A percentile compares a stretch with the other conserved stretches of the same genome.
phyloP scores from a whole-genome alignment of 2,888 invertebrate genomes.

The Slavum lentiscoides region DNA sequence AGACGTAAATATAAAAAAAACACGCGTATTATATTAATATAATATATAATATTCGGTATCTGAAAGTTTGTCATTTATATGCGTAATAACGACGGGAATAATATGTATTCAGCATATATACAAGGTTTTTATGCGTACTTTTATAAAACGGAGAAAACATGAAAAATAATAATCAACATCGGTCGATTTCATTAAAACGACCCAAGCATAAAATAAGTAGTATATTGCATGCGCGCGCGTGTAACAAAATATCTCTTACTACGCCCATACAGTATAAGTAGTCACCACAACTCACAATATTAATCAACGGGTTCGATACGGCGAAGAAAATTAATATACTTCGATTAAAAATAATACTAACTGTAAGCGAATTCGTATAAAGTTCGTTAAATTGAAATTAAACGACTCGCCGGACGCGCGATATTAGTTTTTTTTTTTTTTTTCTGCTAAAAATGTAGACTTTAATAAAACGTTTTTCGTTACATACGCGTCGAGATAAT shows the following conservation, averaged over 20 bases:
- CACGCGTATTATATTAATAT: no score
- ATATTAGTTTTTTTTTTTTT: no score
- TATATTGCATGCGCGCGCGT: not conserved
- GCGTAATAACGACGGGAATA: not conserved
- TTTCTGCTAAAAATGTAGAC: no score
- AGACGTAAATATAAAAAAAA: no score
- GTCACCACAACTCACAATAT: not conserved
- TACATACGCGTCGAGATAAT: no score
- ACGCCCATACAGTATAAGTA: not conserved
- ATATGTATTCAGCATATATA: no score
- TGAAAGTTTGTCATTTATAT: no score
- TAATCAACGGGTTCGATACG: not conserved
- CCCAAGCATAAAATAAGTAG: not conserved
- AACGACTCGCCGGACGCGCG: no score
- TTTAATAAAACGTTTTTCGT: no score
- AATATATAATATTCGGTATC: no score
- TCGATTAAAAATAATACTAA: not conserved
- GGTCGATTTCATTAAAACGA: not conserved
- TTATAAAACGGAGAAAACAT: not conserved
- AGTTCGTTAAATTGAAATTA: no score
- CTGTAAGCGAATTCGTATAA: no score
- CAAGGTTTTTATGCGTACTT: not conserved
- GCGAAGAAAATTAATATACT: not conserved
- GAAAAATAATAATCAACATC: conserved; percentile 2
- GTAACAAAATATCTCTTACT: conserved; percentile 10